These are phyloP conservation scores for Parasteatoda lunata DNA, from an alignment of 2,888 invertebrate species.

Conservation along the genomic window DNA sequence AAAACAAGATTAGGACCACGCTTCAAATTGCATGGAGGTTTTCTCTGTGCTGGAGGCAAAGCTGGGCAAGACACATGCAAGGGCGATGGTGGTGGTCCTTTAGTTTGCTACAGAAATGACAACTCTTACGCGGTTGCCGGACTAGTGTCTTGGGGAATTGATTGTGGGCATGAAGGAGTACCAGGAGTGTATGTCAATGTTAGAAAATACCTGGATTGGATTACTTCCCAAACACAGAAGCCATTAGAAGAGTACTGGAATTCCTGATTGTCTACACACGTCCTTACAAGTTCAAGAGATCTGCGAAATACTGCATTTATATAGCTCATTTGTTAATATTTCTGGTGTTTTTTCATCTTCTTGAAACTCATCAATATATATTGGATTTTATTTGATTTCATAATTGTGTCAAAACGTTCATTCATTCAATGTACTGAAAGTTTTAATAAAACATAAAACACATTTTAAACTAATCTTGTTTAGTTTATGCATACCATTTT, in stretches of 20 bases:
- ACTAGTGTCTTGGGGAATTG: constrained; percentile 94
- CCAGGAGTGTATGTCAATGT: constrained; percentile 87
- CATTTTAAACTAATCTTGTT: too few relatives aligned
- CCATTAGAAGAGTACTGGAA: constrained; percentile 47
- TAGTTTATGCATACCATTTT: too few relatives aligned
- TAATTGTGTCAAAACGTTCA: too few relatives aligned
- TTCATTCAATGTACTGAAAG: too few relatives aligned
- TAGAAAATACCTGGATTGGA: constrained; percentile 86
- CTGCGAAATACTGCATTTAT: too few relatives aligned
- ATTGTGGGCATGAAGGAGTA: constrained; percentile 83
- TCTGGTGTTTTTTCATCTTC: too few relatives aligned
- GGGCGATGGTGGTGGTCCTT: constrained; percentile 93
- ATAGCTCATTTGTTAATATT: too few relatives aligned
- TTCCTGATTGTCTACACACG: not conserved
- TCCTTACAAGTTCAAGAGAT: too few relatives aligned
- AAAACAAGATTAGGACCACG: constrained; percentile 85
- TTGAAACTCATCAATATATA: too few relatives aligned
- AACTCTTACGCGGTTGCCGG: constrained; percentile 88
- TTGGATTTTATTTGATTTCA: too few relatives aligned
- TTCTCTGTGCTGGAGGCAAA: constrained; percentile 90
- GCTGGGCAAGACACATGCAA: constrained; percentile 91
- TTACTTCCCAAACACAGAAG: constrained; percentile 73
- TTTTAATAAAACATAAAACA: too few relatives aligned
- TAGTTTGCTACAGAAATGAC: constrained; percentile 90
- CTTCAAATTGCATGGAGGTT: constrained; percentile 84